Percentiles rank a stretch among this genome's conserved stretches.
These are phyloP conservation scores for Euthynnus affinis DNA, from an alignment of 2,797 vertebrate species.

Conservation along the genomic window DNA sequence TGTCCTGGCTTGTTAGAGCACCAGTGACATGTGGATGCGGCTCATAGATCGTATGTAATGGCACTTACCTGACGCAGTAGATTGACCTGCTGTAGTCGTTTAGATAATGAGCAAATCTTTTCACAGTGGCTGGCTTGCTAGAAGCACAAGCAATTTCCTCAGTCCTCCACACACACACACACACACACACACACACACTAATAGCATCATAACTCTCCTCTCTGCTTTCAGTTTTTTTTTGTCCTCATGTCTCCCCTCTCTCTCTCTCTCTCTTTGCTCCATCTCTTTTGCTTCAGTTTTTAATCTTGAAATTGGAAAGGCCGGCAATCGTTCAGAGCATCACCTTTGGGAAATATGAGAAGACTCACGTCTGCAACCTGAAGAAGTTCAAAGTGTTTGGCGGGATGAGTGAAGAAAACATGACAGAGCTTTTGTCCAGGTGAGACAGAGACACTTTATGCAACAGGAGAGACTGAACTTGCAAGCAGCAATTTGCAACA, in stretches of 20 bases:
- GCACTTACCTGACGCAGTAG: slow-evolving; percentile 29
- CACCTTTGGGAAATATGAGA: slow-evolving; percentile 99
- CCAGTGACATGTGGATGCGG: slow-evolving; percentile 11
- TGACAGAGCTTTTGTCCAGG: slow-evolving; percentile 99
- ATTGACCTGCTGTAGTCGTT: slow-evolving; percentile 26
- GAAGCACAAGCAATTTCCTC: slow-evolving; percentile 8
- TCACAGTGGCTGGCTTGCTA: neutral
- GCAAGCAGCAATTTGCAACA: neutral
- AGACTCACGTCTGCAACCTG: slow-evolving; percentile 99
- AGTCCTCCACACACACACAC: neutral
- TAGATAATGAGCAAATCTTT: slow-evolving; percentile 39
- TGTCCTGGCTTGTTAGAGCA: slow-evolving; percentile 30
- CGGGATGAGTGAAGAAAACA: slow-evolving; percentile 99
- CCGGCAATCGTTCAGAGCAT: slow-evolving; percentile 98
- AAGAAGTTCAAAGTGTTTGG: slow-evolving; percentile 99
- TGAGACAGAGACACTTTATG: slow-evolving; percentile 55
- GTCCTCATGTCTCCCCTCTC: neutral
- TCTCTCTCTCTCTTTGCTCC: neutral
- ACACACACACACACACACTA: neutral
- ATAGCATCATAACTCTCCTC: slow-evolving; percentile 5
- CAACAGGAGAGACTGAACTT: neutral
- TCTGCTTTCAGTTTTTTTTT: neutral
- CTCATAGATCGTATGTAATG: slow-evolving; percentile 36
- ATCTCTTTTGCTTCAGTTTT: slow-evolving; percentile 86
- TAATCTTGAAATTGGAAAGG: slow-evolving; percentile 98